These are phyloP conservation scores for Dysmachus trigonus DNA, from an alignment of 2,888 invertebrate genomes.

Conservation along the genomic window DNA sequence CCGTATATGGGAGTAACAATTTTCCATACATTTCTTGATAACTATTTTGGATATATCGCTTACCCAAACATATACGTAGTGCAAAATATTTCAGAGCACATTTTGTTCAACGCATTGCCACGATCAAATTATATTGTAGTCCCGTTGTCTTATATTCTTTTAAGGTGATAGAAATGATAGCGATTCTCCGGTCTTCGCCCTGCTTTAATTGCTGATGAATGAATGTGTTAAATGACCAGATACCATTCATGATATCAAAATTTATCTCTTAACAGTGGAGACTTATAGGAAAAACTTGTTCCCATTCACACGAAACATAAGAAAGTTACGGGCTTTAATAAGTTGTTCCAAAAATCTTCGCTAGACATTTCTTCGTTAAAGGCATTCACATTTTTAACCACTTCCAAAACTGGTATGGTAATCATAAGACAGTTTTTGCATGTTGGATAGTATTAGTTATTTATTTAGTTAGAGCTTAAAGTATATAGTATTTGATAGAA, in stretches of 20 bases:
- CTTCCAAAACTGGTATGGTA: not conserved
- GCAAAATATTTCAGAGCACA: constrained; percentile 11
- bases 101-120: not conserved
- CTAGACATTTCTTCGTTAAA: not conserved
- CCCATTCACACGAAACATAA: not conserved
- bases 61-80: not conserved
- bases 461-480: not conserved
- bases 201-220: constrained; percentile 9
- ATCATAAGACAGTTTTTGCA: not conserved
- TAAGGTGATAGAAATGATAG: not conserved
- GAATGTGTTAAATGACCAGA: not conserved
- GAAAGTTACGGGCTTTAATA: not conserved
- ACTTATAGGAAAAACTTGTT: not conserved
- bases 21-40: constrained; percentile 36
- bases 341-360: not conserved
- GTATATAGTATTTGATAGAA: not conserved
- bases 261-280: not conserved
- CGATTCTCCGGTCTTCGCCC: not conserved
- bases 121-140: not conserved
- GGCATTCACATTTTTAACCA: not conserved
- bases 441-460: not conserved
- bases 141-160: constrained; percentile 29
- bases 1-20: constrained; percentile 37
- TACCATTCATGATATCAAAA: not conserved
- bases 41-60: constrained; percentile 23